Conservation (phyloP, 2,797 vertebrate species). For the Bovichtus variegatus region DNA sequence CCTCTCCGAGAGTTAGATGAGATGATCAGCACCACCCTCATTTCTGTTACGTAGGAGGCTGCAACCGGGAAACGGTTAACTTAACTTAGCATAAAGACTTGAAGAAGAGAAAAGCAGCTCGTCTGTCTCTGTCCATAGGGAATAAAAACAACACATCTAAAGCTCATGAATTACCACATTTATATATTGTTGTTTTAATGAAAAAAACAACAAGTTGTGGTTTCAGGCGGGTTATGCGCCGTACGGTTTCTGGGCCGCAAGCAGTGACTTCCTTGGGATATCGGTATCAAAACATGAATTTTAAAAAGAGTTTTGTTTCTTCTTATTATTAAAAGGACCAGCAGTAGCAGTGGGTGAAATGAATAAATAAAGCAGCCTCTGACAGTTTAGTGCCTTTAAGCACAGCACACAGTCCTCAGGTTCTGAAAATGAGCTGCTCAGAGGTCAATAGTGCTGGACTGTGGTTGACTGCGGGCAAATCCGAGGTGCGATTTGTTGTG, state of each 20-base stretch:
- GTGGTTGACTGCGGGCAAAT: slow-evolving; percentile 33
- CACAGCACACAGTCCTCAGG: slow-evolving; percentile 40
- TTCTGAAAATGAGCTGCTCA: slow-evolving; percentile 44
- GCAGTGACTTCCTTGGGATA: neutral
- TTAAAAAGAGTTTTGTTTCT: neutral
- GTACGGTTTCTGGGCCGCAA: neutral
- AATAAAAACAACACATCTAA: neutral
- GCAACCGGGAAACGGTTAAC: neutral
- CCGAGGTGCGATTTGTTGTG: slow-evolving; percentile 22
- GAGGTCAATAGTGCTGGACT: slow-evolving; percentile 58
- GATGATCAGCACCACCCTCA: neutral
- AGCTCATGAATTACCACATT: neutral
- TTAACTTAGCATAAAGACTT: slow-evolving; percentile 3
- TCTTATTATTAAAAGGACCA: neutral
- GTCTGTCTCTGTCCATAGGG: neutral
- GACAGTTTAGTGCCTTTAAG: slow-evolving; percentile 37
- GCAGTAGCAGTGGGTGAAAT: slow-evolving; percentile 2
- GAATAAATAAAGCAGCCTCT: slow-evolving; percentile 28
- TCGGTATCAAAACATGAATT: neutral
- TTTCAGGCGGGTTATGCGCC: neutral
- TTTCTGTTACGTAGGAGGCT: neutral
- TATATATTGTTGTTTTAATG: neutral
- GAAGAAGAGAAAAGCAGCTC: neutral
- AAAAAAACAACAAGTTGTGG: neutral
- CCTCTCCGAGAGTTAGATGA: neutral